phyloP scores from a whole-genome alignment of 2,797 vertebrate species.

The Notolabrus celidotus region DNA sequence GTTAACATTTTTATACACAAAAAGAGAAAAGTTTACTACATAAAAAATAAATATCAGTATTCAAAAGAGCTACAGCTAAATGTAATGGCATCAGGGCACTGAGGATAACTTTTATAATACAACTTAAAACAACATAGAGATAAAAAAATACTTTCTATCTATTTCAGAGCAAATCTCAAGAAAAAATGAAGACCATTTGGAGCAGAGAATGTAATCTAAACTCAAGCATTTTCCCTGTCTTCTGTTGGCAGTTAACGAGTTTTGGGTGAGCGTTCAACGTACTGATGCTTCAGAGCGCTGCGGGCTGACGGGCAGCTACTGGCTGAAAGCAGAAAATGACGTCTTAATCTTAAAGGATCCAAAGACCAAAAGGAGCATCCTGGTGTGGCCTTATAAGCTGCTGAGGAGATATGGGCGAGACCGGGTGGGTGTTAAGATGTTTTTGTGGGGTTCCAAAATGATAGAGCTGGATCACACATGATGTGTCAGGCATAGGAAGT shows the following conservation, averaged over 20 bases:
- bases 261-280: conserved; percentile 92
- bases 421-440: conserved; percentile 82
- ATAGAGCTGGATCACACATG: no score
- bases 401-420: conserved; percentile 95
- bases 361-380: conserved; percentile 83
- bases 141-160: no score
- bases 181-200: no score
- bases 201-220: neutral
- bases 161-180: no score
- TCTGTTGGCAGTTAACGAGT: conserved; percentile 87
- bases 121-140: no score
- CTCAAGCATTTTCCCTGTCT: neutral
- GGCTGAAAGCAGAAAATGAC: conserved; percentile 90
- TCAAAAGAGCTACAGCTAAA: no score
- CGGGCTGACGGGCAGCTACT: conserved; percentile 86
- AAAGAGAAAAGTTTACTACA: no score
- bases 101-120: no score
- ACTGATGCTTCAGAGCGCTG: conserved; percentile 95
- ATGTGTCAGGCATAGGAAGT: rapidly evolving
- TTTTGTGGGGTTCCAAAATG: no score
- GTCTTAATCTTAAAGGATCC: conserved; percentile 88
- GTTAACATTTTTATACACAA: no score
- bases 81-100: no score
- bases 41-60: no score
- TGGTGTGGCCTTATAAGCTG: conserved; percentile 95